Evolutionary conservation across 2,888 invertebrate genomes (phyloP), one percentile per base, ranked within the genome.

Genomic region (Drosophila phalerata): DNA sequence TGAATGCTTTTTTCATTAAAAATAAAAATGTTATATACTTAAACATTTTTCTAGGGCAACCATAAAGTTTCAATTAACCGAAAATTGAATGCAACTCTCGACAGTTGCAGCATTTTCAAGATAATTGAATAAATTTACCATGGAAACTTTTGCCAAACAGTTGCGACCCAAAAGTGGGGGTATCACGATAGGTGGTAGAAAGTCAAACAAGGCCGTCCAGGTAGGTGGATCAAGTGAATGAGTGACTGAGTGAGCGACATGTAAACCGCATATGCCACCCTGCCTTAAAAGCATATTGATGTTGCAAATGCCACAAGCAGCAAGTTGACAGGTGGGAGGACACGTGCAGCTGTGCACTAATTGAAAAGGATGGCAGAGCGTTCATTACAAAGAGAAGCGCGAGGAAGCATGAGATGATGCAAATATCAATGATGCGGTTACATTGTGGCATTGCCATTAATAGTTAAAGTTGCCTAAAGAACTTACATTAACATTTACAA

Each of bases 261-360:
- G 58, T 28, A 47, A 76, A 56, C 63, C 69, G 43, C 62, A 77
- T 45, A 45, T 47, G 43, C 38, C 61, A 63, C 48, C 28, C 60
- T 13, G 55, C 51, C 66, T 69, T 84, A 71, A 86, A 83, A 83
- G 86, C 74, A 69, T 74, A 69, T 71, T 63, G 77, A 77, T 83
- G 86, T 84, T 68, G 63, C 71, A 68, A 52, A 53, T 65, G 68
- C 58, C 53, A 57, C 63, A 65, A 37, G 47, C 34, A 28, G n/a
- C n/a, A n/a, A n/a, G 37, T 11, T 57, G 45, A 13, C 17, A 28
- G 43, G 52, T 42, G 47, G 34, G 9, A 5, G 15, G 67, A 34
- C 53, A 63, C 64, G 62, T 64, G 76, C 81, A 71, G 58, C 57
- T 70, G 38, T 68, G 30, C 34, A 61, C 67, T 83, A 83, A 85